These are phyloP conservation scores for Sapajus apella DNA, from an alignment of 2,113 vertebrate species.

Conservation along the genomic window DNA sequence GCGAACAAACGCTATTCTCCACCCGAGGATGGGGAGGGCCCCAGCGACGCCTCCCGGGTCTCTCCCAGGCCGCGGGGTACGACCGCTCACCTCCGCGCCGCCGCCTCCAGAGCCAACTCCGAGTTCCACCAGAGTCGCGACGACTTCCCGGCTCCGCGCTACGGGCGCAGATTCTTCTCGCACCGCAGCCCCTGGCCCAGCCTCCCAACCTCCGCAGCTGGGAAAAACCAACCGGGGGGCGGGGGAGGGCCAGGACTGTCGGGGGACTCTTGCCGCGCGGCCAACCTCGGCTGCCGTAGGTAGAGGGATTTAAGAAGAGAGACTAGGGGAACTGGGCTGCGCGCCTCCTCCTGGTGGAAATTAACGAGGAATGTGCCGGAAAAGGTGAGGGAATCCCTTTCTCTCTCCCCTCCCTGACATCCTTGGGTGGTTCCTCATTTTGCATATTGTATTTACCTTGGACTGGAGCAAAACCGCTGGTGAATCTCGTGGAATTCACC, in stretches of 20 bases:
- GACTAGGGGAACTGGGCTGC: background rate
- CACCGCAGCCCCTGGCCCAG: conserved; percentile 69
- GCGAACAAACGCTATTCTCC: background rate
- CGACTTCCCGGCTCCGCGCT: conserved; percentile 2
- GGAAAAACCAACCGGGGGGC: conserved; percentile 78
- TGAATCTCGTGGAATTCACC: conserved; percentile 48
- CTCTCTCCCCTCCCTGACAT: conserved; percentile 46
- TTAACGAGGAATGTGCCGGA: background rate
- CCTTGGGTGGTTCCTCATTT: conserved; percentile 62
- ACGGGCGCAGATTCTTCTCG: background rate
- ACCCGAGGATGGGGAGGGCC: background rate
- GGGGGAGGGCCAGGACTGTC: conserved; percentile 12
- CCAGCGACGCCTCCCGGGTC: background rate
- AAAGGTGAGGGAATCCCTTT: conserved; percentile 61
- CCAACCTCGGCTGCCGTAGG: background rate
- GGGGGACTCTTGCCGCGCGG: background rate
- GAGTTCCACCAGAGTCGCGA: conserved; percentile 12
- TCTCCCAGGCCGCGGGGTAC: background rate
- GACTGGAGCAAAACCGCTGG: conserved; percentile 9
- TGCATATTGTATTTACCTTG: conserved; percentile 69
- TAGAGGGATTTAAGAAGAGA: background rate
- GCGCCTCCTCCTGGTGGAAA: conserved; percentile 32
- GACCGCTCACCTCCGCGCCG: conserved; percentile 22
- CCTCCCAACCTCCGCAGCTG: conserved; percentile 79
- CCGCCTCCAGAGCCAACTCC: conserved; percentile 35